These are phyloP conservation scores for Ectropis crepuscularia DNA, from an alignment of 2,888 invertebrate species.

Conservation along the genomic window DNA sequence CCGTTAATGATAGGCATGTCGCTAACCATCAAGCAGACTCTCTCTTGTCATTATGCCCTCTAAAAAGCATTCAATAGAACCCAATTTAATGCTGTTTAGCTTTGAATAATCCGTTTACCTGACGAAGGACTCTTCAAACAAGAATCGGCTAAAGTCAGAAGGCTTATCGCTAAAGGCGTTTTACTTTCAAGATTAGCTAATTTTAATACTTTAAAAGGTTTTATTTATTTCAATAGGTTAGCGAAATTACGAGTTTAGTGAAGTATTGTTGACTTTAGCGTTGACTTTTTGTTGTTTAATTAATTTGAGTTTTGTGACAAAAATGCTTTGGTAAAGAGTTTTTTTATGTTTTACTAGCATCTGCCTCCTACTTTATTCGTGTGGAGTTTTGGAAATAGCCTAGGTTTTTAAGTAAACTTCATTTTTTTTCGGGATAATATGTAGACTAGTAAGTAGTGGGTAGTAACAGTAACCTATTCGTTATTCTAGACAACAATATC, in stretches of 20 bases:
- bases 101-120: slow-evolving; percentile 27
- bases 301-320: neutral
- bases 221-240: neutral
- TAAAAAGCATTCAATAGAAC: slow-evolving; percentile 3
- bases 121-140: neutral
- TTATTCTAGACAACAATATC: too few species aligned
- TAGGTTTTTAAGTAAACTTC: too few species aligned
- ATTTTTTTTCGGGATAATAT: too few species aligned
- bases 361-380: too few species aligned
- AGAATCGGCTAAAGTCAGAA: slow-evolving; percentile 32
- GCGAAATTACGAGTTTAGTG: too few species aligned
- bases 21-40: too few species aligned
- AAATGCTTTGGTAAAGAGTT: neutral
- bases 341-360: too few species aligned
- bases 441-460: too few species aligned
- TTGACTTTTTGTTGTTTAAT: neutral
- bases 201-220: slow-evolving; percentile 18
- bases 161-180: slow-evolving; percentile 44
- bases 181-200: slow-evolving; percentile 41
- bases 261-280: neutral
- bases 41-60: too few species aligned
- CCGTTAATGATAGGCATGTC: too few species aligned
- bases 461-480: too few species aligned
- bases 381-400: too few species aligned
- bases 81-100: slow-evolving; percentile 30